These are phyloP conservation scores for Ceraclea dissimilis DNA, from an alignment of 2,888 invertebrate species.

Conservation along the genomic window DNA sequence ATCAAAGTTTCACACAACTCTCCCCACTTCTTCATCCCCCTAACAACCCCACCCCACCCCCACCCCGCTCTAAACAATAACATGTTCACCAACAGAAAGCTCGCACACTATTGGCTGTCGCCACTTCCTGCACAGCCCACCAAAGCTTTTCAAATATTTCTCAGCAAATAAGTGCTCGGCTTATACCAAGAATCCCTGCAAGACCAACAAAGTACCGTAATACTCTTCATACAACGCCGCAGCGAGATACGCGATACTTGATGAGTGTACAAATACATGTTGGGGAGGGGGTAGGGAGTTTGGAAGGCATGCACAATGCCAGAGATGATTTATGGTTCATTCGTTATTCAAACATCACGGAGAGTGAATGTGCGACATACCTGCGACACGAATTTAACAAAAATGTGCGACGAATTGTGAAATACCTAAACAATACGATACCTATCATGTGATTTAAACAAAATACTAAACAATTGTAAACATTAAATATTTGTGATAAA, in stretches of 20 bases:
- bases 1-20: constrained; percentile 11
- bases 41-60: constrained; percentile 26
- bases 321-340: constrained; percentile 21
- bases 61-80: constrained; percentile 46
- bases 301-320: constrained; percentile 5
- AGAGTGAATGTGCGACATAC: not conserved
- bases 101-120: constrained; percentile 33
- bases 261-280: constrained; percentile 2
- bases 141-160: constrained; percentile 27
- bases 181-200: constrained; percentile 14
- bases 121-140: constrained; percentile 29
- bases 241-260: not conserved
- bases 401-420: not conserved
- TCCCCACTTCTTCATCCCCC: constrained; percentile 8
- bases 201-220: constrained; percentile 4
- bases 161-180: constrained; percentile 27
- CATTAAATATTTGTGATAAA: not conserved
- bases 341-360: constrained; percentile 10
- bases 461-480: not conserved
- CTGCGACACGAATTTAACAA: no score
- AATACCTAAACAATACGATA: not conserved
- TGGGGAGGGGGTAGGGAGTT: constrained; percentile 9
- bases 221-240: not conserved
- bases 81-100: constrained; percentile 40
- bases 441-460: not conserved